Evolutionary conservation across 2,888 invertebrate genomes (phyloP).

Genomic region (Cataglyphis cursor): DNA sequence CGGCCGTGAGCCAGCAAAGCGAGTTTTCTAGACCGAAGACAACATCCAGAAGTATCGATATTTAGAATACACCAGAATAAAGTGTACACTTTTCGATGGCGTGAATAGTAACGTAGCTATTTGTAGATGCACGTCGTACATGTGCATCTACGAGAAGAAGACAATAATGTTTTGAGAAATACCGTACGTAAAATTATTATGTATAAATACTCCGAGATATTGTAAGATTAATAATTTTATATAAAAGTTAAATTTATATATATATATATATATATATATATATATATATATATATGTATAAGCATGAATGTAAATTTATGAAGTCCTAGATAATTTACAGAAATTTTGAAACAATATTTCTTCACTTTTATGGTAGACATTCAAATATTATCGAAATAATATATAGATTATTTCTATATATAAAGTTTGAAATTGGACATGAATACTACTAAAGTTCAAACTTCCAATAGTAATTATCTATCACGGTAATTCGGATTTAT

Average conservation of each 20-base stretch:
- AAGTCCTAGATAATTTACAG: background rate
- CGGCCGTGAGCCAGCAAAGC: constrained; percentile 52
- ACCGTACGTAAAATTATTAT: background rate
- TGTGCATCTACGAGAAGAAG: constrained; percentile 27
- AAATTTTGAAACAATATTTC: background rate
- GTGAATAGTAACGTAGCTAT: constrained; percentile 69
- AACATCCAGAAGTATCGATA: constrained; percentile 68
- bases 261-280: no score
- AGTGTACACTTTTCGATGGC: constrained; percentile 57
- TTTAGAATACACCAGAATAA: constrained; percentile 66
- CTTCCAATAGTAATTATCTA: background rate
- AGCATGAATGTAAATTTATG: background rate
- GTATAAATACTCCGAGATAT: background rate
- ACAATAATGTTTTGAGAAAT: constrained; percentile 41
- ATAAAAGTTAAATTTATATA: background rate
- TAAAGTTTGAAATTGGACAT: background rate
- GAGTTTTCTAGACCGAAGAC: constrained; percentile 62
- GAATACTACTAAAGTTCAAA: background rate
- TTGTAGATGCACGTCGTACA: constrained; percentile 54
- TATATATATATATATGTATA: background rate
- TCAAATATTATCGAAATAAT: background rate
- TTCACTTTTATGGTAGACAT: background rate
- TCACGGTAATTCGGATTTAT: constrained; percentile 7
- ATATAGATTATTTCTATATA: background rate
- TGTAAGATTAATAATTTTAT: background rate